Evolutionary conservation across 2,888 invertebrate species (phyloP).

Genomic region (Agonopterix alstromeriana): DNA sequence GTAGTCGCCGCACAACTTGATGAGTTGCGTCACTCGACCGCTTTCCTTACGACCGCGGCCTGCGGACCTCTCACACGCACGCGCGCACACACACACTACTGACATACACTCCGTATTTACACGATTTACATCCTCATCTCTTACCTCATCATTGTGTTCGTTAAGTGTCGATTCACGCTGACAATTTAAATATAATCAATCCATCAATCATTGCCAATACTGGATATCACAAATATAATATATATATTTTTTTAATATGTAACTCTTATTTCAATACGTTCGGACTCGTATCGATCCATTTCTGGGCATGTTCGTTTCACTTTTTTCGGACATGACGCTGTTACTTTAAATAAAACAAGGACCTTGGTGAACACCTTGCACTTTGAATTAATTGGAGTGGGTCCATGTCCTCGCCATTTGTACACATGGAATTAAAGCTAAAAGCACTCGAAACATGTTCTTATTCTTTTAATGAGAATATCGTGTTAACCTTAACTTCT

Average conservation of each 20-base stretch:
- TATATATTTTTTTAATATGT: too few species aligned
- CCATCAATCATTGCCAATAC: too few species aligned
- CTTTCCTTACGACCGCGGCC: slow-evolving; percentile 3
- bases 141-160: too few species aligned
- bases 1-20: slow-evolving; percentile 3
- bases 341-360: neutral
- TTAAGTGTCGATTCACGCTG: too few species aligned
- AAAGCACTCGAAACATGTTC: slow-evolving; percentile 1
- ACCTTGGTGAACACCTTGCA: slow-evolving; percentile 9
- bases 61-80: neutral
- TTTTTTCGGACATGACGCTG: neutral
- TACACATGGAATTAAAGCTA: slow-evolving; percentile 2
- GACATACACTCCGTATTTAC: too few species aligned
- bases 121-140: too few species aligned
- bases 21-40: slow-evolving; percentile 7
- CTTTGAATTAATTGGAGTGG: slow-evolving; percentile 8
- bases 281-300: neutral
- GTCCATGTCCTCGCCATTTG: slow-evolving; percentile 6
- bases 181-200: too few species aligned
- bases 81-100: neutral
- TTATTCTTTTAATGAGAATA: neutral
- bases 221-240: neutral
- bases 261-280: too few species aligned
- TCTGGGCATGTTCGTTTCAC: neutral
- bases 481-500: slow-evolving; percentile 2